Conservation (phyloP, 2,113 vertebrate genomes). For the Steatornis caripensis region DNA sequence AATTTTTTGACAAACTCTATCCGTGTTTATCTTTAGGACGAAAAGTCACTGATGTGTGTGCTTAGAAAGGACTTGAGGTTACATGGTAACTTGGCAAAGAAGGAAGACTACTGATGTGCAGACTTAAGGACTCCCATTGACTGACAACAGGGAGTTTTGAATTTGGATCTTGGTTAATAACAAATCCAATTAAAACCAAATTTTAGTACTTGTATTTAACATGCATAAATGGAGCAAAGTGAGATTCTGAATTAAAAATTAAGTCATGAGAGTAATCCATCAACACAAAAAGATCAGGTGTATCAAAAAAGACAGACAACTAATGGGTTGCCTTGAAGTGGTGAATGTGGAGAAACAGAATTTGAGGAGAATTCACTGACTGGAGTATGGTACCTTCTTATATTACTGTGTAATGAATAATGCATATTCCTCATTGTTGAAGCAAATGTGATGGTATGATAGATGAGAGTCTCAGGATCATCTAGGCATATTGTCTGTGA, state of each 20-base stretch:
- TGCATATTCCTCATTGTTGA: not conserved
- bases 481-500: not conserved
- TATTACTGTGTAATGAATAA: not conserved
- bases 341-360: not conserved
- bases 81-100: not conserved
- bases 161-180: not conserved
- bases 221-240: not conserved
- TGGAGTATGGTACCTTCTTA: not conserved
- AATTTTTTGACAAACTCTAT: not conserved
- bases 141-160: not conserved
- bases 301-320: not conserved
- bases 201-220: not conserved
- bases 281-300: not conserved
- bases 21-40: not conserved
- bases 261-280: not conserved
- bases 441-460: not conserved
- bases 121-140: not conserved
- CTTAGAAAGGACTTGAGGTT: not conserved
- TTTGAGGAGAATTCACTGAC: not conserved
- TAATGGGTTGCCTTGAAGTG: not conserved
- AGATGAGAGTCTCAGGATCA: not conserved
- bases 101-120: not conserved
- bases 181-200: not conserved
- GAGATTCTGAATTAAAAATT: not conserved
- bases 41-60: not conserved